Conservation (phyloP, 2,113 vertebrate species). For the Litocranius walleri region DNA sequence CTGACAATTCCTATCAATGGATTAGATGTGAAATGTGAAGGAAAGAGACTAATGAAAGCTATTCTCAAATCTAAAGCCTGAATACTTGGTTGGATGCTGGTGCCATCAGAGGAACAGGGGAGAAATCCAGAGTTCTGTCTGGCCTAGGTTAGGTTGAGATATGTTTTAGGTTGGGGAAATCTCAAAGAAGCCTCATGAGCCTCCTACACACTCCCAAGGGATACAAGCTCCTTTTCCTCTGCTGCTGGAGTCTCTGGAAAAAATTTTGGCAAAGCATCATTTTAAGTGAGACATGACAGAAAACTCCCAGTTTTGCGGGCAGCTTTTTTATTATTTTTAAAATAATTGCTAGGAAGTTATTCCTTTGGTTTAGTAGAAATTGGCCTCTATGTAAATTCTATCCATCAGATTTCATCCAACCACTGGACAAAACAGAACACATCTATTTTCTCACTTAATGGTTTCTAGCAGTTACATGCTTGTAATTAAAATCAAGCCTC, state of each 20-base stretch:
- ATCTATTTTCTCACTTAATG: neutral
- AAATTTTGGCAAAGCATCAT: neutral
- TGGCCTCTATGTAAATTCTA: slow-evolving; percentile 8
- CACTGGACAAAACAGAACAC: neutral
- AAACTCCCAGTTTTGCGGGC: neutral
- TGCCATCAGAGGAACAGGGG: neutral
- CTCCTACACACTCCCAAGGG: neutral
- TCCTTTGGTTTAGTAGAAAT: neutral
- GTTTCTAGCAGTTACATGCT: neutral
- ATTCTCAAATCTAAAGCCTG: neutral
- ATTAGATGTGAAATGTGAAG: neutral
- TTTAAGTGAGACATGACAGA: neutral
- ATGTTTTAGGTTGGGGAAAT: neutral
- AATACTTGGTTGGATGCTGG: neutral
- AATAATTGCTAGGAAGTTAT: neutral
- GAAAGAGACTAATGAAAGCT: neutral
- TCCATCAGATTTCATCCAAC: neutral
- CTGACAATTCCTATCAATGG: neutral
- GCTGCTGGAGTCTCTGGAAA: neutral
- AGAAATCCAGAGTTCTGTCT: neutral
- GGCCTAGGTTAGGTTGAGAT: neutral
- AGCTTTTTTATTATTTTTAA: neutral
- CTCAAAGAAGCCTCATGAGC: neutral
- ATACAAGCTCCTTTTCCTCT: neutral
- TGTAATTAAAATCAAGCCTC: neutral